These are phyloP conservation scores for Drosophila jambulina DNA, from an alignment of 1,140 invertebrate species.

Conservation along the genomic window DNA sequence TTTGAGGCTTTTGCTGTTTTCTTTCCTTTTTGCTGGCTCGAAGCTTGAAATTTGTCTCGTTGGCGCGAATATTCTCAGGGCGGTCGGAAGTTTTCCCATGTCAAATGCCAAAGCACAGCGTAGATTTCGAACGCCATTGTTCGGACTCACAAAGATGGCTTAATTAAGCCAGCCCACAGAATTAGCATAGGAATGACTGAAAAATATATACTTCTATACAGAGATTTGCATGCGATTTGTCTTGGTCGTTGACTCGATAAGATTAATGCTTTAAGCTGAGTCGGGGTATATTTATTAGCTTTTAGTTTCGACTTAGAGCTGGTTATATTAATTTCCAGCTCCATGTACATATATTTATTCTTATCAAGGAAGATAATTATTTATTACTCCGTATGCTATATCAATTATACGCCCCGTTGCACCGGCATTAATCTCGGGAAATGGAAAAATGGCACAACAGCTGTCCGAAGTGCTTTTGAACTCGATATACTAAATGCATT, in stretches of 20 bases:
- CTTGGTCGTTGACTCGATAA: conserved; percentile 14
- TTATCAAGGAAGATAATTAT: conserved; percentile 31
- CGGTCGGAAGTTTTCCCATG: conserved; percentile 56
- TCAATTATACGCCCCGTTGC: conserved; percentile 44
- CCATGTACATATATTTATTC: background rate
- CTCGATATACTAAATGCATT: conserved; percentile 21
- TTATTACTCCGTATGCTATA: conserved; percentile 28
- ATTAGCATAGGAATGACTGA: conserved; percentile 35
- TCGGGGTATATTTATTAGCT: background rate
- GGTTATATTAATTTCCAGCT: background rate
- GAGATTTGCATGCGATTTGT: conserved; percentile 36
- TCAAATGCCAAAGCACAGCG: conserved; percentile 54
- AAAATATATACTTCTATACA: conserved; percentile 3
- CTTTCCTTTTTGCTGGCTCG: conserved; percentile 3
- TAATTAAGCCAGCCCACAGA: conserved; percentile 39
- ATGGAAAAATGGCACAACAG: conserved; percentile 25
- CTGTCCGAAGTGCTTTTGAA: conserved; percentile 25
- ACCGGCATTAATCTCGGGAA: conserved; percentile 26
- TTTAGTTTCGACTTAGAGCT: background rate
- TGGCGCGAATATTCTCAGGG: conserved; percentile 50
- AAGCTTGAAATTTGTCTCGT: conserved; percentile 32
- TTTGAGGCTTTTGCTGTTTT: conserved; percentile 12
- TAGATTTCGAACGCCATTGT: conserved; percentile 50
- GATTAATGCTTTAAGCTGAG: conserved; percentile 7
- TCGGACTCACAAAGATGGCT: conserved; percentile 26